Percentiles rank a stretch among this genome's conserved stretches.
phyloP scores from a whole-genome alignment of 1,140 invertebrate species.

The Hydropsyche tenuis region DNA sequence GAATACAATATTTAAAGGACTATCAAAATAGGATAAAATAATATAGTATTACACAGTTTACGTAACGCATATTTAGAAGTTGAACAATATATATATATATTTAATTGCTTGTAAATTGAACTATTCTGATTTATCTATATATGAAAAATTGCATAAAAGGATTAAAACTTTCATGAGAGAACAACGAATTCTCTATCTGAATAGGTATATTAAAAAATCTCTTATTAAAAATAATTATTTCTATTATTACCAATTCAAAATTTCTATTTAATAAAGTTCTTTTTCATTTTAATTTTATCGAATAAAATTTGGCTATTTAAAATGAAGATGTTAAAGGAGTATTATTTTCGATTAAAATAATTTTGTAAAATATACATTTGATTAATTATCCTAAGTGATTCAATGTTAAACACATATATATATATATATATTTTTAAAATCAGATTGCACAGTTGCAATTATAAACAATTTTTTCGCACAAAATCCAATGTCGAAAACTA shows the following conservation, averaged over 20 bases:
- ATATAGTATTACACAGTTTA: neutral
- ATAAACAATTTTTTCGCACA: no score
- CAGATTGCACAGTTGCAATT: no score
- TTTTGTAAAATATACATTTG: neutral
- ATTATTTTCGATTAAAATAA: neutral
- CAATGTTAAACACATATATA: neutral
- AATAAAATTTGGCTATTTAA: slow-evolving; percentile 17
- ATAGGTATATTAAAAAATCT: slow-evolving; percentile 8
- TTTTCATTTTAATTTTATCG: neutral
- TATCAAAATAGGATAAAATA: slow-evolving; percentile 22
- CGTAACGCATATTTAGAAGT: slow-evolving; percentile 9
- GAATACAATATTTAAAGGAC: slow-evolving; percentile 4
- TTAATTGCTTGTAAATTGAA: slow-evolving; percentile 27
- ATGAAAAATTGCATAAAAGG: slow-evolving; percentile 11
- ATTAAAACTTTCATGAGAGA: slow-evolving; percentile 4
- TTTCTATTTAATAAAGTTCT: no score
- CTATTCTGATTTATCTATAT: slow-evolving; percentile 10
- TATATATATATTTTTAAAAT: no score
- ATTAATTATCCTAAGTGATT: neutral
- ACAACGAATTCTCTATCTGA: neutral
- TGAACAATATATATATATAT: neutral
- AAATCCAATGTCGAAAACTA: no score
- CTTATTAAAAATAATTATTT: neutral
- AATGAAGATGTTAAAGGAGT: slow-evolving; percentile 10
- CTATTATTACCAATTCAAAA: no score